Conservation (phyloP, 1,140 invertebrate genomes). For the Hesperophylax magnus region DNA sequence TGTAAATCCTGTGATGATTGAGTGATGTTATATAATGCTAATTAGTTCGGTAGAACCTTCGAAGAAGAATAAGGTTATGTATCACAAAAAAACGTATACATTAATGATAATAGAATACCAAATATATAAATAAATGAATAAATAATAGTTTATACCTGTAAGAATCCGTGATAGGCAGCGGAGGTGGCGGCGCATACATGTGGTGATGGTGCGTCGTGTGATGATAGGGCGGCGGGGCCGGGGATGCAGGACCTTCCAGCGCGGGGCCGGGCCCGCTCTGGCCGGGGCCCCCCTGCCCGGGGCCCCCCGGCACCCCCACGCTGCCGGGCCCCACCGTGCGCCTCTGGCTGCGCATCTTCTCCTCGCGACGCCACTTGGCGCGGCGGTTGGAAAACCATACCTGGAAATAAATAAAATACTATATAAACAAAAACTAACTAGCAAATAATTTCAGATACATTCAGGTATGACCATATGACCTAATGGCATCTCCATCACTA, state of each 20-base stretch:
- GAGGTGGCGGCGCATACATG: constrained; percentile 89
- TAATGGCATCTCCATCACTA: too few species aligned
- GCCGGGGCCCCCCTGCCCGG: constrained; percentile 65
- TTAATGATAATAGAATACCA: too few species aligned
- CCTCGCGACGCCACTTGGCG: constrained; percentile 98
- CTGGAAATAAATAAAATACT: constrained; percentile 67
- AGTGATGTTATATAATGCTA: too few species aligned
- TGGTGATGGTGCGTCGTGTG: constrained; percentile 84
- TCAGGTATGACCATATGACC: too few species aligned
- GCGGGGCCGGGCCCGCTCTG: constrained; percentile 73
- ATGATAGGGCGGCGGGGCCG: constrained; percentile 51
- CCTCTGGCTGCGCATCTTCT: constrained; percentile 94
- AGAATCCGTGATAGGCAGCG: constrained; percentile 84
- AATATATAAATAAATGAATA: too few species aligned
- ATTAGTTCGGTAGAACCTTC: too few species aligned
- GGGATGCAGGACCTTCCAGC: constrained; percentile 72
- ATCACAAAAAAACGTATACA: too few species aligned
- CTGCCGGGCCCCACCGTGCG: constrained; percentile 70
- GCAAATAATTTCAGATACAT: too few species aligned
- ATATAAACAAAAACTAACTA: too few species aligned
- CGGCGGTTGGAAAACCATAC: constrained; percentile 99
- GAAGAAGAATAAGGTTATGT: too few species aligned
- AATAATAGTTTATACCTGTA: constrained; percentile 76
- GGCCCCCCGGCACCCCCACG: constrained; percentile 54
- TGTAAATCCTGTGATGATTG: too few species aligned